phyloP scores from a whole-genome alignment of 2,888 invertebrate species.

The Meloe dianella region DNA sequence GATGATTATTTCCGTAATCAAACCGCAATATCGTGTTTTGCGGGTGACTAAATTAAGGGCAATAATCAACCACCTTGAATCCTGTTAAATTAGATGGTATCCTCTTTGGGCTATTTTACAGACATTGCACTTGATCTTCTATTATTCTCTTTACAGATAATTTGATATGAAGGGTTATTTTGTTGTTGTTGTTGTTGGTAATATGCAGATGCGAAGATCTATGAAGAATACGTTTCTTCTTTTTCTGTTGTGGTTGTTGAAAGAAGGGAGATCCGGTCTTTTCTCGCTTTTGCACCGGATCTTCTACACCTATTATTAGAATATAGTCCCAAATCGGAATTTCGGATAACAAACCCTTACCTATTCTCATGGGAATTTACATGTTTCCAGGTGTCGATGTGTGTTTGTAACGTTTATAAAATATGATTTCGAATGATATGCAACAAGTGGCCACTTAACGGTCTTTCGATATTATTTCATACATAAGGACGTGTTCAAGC shows the following conservation, averaged over 20 bases:
- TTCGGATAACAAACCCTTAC: background rate
- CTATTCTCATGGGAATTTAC: constrained; percentile 8
- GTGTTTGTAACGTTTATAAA: background rate
- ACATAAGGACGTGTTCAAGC: constrained; percentile 14
- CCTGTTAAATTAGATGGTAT: constrained; percentile 37
- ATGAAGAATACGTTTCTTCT: background rate
- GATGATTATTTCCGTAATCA: constrained; percentile 42
- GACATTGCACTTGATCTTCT: background rate
- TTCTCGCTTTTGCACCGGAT: background rate
- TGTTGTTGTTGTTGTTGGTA: background rate
- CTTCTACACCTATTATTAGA: background rate
- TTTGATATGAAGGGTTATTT: background rate
- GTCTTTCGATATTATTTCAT: background rate
- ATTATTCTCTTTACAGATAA: background rate
- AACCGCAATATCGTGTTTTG: constrained; percentile 36
- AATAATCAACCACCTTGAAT: constrained; percentile 52
- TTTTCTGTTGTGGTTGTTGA: too few relatives aligned
- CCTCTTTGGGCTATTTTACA: constrained; percentile 23
- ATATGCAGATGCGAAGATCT: constrained; percentile 4
- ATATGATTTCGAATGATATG: background rate
- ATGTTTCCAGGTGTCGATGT: background rate
- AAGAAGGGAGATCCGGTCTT: constrained; percentile 6
- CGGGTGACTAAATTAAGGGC: constrained; percentile 27
- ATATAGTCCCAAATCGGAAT: constrained; percentile 1
- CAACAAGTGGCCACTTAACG: constrained; percentile 17